phyloP scores from a whole-genome alignment of 2,797 vertebrate species.

The Tokudaia tokunoshimensis region DNA sequence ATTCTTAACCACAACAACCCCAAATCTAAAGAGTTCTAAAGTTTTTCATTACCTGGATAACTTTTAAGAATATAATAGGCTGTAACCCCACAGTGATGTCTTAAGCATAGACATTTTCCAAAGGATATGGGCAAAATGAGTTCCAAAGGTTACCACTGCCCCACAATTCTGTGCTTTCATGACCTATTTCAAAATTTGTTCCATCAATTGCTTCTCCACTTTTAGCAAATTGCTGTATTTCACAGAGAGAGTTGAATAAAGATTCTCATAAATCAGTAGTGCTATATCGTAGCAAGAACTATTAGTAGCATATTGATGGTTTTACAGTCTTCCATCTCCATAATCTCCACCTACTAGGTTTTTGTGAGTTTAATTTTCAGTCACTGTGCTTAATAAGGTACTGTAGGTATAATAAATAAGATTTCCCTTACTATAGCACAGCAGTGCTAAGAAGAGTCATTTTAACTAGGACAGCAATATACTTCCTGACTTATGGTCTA shows the following conservation, averaged over 20 bases:
- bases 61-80: conserved; percentile 57
- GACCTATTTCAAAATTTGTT: conserved; percentile 60
- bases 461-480: background rate
- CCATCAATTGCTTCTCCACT: conserved; percentile 59
- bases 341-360: background rate
- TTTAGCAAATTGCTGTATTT: conserved; percentile 69
- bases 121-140: conserved; percentile 51
- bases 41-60: conserved; percentile 36
- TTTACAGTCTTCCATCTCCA: conserved; percentile 18
- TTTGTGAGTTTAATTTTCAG: background rate
- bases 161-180: conserved; percentile 67
- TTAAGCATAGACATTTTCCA: conserved; percentile 35
- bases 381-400: conserved; percentile 33
- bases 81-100: conserved; percentile 46
- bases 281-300: background rate
- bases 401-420: background rate
- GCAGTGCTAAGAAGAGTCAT: background rate
- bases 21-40: conserved; percentile 18
- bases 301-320: conserved; percentile 27
- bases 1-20: conserved; percentile 48
- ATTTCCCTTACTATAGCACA: conserved; percentile 23
- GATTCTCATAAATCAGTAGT: conserved; percentile 63
- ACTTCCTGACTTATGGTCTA: background rate
- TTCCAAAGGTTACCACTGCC: conserved; percentile 23
- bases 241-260: conserved; percentile 70